Percentiles rank a stretch among this genome's conserved stretches.
Conservation (phyloP, 2,797 vertebrate species). For the Syndactyla subalaris region DNA sequence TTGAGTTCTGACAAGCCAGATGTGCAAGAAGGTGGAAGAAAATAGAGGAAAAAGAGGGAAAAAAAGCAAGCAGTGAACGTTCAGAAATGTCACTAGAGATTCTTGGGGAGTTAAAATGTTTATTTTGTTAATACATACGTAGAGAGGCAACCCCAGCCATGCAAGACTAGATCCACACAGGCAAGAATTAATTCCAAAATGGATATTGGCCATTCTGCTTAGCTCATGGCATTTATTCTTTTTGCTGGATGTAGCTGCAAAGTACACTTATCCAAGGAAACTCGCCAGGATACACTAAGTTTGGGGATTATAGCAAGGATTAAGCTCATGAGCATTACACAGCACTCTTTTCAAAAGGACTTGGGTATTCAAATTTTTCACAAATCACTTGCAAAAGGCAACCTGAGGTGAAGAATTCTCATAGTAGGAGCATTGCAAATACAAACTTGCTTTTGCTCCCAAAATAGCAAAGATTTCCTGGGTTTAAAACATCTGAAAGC, state of each 20-base stretch:
- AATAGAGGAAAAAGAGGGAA: not conserved
- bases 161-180: not conserved
- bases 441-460: not conserved
- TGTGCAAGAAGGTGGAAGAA: not conserved
- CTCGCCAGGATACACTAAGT: not conserved
- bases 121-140: not conserved
- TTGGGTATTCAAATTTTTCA: not conserved
- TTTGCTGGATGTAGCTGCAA: not conserved
- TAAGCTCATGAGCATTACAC: slow-evolving; percentile 11
- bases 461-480: not conserved
- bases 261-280: not conserved
- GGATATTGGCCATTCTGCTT: not conserved
- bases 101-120: not conserved
- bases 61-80: not conserved
- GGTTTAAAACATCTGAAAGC: not conserved
- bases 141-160: not conserved
- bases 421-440: not conserved
- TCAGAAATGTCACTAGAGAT: not conserved
- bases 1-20: not conserved
- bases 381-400: not conserved
- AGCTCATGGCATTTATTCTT: not conserved
- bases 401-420: not conserved
- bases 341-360: not conserved
- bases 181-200: not conserved
- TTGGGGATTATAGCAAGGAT: slow-evolving; percentile 16